These are phyloP conservation scores for Periphyllus acericola DNA, from an alignment of 2,888 invertebrate genomes.

Conservation along the genomic window DNA sequence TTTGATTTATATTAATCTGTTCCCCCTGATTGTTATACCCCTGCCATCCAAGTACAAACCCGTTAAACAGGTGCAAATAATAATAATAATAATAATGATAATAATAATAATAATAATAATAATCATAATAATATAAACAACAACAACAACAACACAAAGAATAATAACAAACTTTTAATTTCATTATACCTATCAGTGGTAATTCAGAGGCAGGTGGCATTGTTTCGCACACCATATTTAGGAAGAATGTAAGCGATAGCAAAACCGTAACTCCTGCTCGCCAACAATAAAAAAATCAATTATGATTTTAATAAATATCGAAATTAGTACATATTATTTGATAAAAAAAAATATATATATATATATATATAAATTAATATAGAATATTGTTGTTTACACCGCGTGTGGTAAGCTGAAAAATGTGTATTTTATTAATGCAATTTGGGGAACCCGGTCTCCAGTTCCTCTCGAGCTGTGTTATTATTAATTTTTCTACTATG, in stretches of 20 bases:
- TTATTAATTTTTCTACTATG: background rate
- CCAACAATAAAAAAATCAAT: slow-evolving; percentile 64
- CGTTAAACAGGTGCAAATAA: slow-evolving; percentile 50
- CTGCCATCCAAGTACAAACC: slow-evolving; percentile 63
- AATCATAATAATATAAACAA: background rate
- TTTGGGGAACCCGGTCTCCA: slow-evolving; percentile 59
- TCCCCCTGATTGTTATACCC: slow-evolving; percentile 37
- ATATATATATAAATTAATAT: slow-evolving; percentile 11
- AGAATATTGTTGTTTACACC: slow-evolving; percentile 27
- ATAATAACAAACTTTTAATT: slow-evolving; percentile 58
- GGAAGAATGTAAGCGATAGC: slow-evolving; percentile 74
- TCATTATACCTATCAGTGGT: slow-evolving; percentile 71
- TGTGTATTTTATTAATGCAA: slow-evolving; percentile 39
- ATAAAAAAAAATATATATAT: slow-evolving; percentile 17
- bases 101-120: slow-evolving; percentile 20
- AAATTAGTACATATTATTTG: slow-evolving; percentile 38
- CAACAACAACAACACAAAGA: slow-evolving; percentile 52
- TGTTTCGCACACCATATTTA: slow-evolving; percentile 73
- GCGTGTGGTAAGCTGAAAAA: slow-evolving; percentile 42
- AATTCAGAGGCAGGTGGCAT: slow-evolving; percentile 75
- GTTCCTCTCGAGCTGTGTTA: slow-evolving; percentile 37
- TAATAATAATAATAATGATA: slow-evolving; percentile 43
- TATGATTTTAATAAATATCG: slow-evolving; percentile 5
- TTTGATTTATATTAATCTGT: slow-evolving; percentile 44
- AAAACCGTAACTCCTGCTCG: slow-evolving; percentile 71